Conservation (phyloP, 2,888 invertebrate genomes). For the Stegophylla sp. region DNA sequence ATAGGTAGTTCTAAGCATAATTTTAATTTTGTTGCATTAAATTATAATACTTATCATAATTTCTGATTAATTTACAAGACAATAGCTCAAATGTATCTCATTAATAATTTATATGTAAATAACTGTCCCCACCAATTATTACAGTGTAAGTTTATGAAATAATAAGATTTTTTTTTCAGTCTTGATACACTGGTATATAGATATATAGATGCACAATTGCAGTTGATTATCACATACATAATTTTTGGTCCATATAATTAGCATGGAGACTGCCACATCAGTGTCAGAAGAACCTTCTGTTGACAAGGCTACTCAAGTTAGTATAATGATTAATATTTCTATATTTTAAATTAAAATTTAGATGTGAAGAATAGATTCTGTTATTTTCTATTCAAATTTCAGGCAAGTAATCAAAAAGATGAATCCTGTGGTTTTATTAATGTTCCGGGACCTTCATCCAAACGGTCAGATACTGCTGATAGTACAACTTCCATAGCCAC, state of each 20-base stretch:
- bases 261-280: slow-evolving; percentile 32
- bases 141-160: neutral
- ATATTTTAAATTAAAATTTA: too few relatives aligned
- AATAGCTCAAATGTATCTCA: slow-evolving; percentile 16
- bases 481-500: slow-evolving; percentile 25
- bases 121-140: neutral
- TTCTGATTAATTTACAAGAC: neutral
- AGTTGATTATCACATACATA: slow-evolving; percentile 5
- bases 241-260: slow-evolving; percentile 24
- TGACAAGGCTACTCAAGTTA: slow-evolving; percentile 15
- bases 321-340: neutral
- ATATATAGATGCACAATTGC: slow-evolving; percentile 27
- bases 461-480: slow-evolving; percentile 15
- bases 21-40: neutral
- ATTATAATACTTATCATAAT: neutral
- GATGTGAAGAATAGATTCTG: neutral
- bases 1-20: neutral
- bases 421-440: neutral
- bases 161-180: slow-evolving; percentile 13
- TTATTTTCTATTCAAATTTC: neutral
- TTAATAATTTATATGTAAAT: slow-evolving; percentile 19
- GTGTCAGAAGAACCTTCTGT: slow-evolving; percentile 30
- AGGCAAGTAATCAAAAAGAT: slow-evolving; percentile 24
- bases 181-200: too few relatives aligned
- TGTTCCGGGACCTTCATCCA: neutral